Conservation (phyloP, 1,140 invertebrate species). For the Thalassaphorura encarpata region DNA sequence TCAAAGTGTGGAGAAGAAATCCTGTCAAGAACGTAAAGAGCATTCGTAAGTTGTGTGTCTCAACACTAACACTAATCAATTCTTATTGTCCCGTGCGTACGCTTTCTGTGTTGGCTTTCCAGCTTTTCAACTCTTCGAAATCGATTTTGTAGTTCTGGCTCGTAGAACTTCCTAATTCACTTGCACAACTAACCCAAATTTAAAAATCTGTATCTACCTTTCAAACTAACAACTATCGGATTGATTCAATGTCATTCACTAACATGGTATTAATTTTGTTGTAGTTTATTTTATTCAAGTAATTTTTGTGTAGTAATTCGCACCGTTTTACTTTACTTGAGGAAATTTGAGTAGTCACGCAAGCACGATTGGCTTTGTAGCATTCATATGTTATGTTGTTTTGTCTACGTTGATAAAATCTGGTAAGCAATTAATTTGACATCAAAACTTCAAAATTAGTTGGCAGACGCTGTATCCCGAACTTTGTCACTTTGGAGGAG, state of each 20-base stretch:
- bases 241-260: too few relatives aligned
- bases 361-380: not conserved
- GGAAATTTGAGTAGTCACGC: not conserved
- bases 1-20: constrained; percentile 7
- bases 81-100: too few relatives aligned
- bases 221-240: too few relatives aligned
- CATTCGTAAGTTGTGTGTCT: constrained; percentile 20
- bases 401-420: not conserved
- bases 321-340: not conserved
- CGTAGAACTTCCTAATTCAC: too few relatives aligned
- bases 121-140: too few relatives aligned
- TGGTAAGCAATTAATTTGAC: not conserved
- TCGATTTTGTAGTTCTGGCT: too few relatives aligned
- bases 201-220: too few relatives aligned
- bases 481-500: constrained; percentile 1
- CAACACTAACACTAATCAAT: not conserved
- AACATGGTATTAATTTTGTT: too few relatives aligned
- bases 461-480: constrained; percentile 44
- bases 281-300: too few relatives aligned
- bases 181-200: too few relatives aligned
- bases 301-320: not conserved
- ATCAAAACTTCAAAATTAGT: constrained; percentile 39
- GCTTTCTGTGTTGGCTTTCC: too few relatives aligned
- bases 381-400: not conserved
- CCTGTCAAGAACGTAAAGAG: constrained; percentile 17